These are phyloP conservation scores for Oncorhynchus gorbuscha DNA, from an alignment of 2,113 vertebrate species.

Conservation along the genomic window DNA sequence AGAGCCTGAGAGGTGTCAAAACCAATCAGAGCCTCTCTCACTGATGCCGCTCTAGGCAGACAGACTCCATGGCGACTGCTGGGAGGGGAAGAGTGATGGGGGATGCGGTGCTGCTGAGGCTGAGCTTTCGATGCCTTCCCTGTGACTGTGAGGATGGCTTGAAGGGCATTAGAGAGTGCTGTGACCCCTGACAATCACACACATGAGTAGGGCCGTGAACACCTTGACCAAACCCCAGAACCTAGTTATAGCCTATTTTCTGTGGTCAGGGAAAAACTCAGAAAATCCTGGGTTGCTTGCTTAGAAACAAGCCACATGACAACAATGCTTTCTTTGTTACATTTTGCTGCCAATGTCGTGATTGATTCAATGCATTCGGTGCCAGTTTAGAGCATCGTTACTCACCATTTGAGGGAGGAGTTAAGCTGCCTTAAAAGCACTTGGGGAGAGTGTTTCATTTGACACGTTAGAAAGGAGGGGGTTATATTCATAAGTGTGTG, in stretches of 20 bases:
- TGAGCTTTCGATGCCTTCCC: not conserved
- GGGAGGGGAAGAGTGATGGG: not conserved
- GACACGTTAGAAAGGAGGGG: not conserved
- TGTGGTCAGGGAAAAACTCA: not conserved
- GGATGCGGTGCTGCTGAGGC: conserved; percentile 3
- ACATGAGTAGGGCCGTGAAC: not conserved
- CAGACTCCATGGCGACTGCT: not conserved
- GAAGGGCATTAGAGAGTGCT: not conserved
- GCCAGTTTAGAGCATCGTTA: not conserved
- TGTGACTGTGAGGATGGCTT: not conserved
- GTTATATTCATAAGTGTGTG: no score
- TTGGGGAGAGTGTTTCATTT: not conserved
- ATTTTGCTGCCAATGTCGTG: not conserved
- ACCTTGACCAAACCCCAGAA: not conserved
- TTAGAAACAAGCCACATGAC: not conserved
- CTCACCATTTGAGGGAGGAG: not conserved
- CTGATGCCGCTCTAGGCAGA: not conserved
- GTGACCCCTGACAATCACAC: no score
- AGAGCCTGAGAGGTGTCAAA: conserved; percentile 32
- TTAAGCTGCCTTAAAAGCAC: not conserved
- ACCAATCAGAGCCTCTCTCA: conserved; percentile 39
- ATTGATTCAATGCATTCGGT: not conserved
- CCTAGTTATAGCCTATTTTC: not conserved
- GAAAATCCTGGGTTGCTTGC: not conserved
- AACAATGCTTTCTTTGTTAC: not conserved